phyloP scores from a whole-genome alignment of 2,888 invertebrate genomes.

The Hyalella azteca region DNA sequence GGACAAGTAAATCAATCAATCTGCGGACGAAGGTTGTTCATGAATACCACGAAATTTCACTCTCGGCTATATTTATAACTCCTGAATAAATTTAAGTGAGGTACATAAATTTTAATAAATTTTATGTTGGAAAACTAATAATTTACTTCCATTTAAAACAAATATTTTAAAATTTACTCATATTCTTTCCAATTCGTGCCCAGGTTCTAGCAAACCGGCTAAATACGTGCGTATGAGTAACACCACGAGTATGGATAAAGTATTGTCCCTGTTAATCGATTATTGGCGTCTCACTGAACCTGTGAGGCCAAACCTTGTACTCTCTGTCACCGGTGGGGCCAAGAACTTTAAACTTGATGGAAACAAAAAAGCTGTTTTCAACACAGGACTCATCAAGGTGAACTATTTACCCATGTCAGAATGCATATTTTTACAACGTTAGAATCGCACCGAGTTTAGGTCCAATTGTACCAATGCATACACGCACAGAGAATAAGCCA shows the following conservation, averaged over 20 bases:
- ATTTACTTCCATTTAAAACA: neutral
- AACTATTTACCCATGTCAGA: too few species aligned
- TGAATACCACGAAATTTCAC: too few species aligned
- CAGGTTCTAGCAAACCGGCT: conserved; percentile 56
- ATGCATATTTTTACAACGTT: too few species aligned
- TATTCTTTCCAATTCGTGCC: neutral
- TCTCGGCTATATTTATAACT: too few species aligned
- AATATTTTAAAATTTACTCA: neutral
- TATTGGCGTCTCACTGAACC: conserved; percentile 64
- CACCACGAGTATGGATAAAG: conserved; percentile 61
- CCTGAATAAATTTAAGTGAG: too few species aligned
- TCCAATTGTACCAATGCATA: too few species aligned
- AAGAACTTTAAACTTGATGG: conserved; percentile 64
- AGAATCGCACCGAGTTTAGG: too few species aligned
- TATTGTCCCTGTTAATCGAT: conserved; percentile 62
- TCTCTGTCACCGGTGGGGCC: conserved; percentile 64
- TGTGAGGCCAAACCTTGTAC: conserved; percentile 62
- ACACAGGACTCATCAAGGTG: conserved; percentile 63
- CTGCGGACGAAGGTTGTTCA: too few species aligned
- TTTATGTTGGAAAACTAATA: neutral
- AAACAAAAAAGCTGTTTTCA: conserved; percentile 63
- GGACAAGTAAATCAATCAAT: too few species aligned
- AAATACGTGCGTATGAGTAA: conserved; percentile 63
- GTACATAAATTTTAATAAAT: too few species aligned
- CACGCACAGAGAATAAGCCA: too few species aligned